A percentile compares a stretch with the other conserved stretches of the same genome.
These are phyloP conservation scores for Sycophaga agraensis DNA, from an alignment of 1,140 invertebrate genomes.

Conservation along the genomic window DNA sequence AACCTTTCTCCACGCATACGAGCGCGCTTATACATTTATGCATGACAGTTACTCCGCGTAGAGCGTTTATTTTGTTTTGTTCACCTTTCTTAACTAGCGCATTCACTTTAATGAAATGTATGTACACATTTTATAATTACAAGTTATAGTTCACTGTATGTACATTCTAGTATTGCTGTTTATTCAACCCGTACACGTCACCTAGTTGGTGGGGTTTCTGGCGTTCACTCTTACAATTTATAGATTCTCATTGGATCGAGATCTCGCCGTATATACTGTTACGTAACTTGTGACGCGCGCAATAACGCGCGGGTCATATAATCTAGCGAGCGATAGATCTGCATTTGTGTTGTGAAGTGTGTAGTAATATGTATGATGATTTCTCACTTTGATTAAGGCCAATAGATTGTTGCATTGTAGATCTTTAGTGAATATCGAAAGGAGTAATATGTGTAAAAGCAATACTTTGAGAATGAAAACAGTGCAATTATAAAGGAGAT, in stretches of 20 bases:
- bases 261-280: neutral
- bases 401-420: constrained; percentile 16
- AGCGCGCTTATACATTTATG: constrained; percentile 16
- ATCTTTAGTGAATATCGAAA: too few relatives aligned
- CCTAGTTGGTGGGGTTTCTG: constrained; percentile 1
- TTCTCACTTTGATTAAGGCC: constrained; percentile 26
- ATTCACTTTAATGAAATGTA: constrained; percentile 6
- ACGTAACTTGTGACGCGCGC: too few relatives aligned
- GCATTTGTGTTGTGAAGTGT: neutral
- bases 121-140: constrained; percentile 19
- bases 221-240: neutral
- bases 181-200: too few relatives aligned
- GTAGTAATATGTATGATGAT: neutral
- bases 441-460: too few relatives aligned
- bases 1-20: too few relatives aligned
- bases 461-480: too few relatives aligned
- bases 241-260: neutral
- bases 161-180: constrained; percentile 29
- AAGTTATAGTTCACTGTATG: constrained; percentile 10
- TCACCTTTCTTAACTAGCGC: neutral
- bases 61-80: neutral
- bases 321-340: too few relatives aligned
- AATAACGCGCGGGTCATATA: too few relatives aligned
- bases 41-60: constrained; percentile 4
- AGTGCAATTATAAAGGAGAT: neutral